Evolutionary conservation across 35 echinoderm and acorn worm species (phyloP).

Genomic region (Patiria miniata): DNA sequence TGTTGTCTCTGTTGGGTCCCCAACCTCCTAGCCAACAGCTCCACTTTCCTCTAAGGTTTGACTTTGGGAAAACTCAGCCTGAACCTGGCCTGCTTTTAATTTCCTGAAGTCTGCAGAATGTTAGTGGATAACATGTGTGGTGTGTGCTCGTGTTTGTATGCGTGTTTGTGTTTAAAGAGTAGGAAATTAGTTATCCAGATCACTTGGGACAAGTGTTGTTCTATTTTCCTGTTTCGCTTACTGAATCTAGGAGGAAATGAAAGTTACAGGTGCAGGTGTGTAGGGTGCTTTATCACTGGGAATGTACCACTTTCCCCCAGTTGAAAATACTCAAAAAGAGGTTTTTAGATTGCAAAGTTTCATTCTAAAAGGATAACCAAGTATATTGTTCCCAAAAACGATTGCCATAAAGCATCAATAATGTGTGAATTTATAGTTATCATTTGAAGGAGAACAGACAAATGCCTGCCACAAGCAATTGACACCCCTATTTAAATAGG

Average conservation of each 20-base stretch:
- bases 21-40: not conserved
- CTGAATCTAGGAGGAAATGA: constrained; percentile 16
- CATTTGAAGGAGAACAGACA: too few relatives aligned
- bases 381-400: too few relatives aligned
- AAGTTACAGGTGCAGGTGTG: constrained; percentile 17
- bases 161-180: constrained; percentile 22
- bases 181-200: constrained; percentile 31
- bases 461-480: not conserved
- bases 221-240: constrained; percentile 14
- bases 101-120: constrained; percentile 30
- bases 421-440: too few relatives aligned
- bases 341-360: not conserved
- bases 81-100: constrained; percentile 14
- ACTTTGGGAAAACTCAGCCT: not conserved
- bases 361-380: too few relatives aligned
- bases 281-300: constrained; percentile 17
- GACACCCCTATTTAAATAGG: constrained; percentile 23
- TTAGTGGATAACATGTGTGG: constrained; percentile 25
- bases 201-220: constrained; percentile 22
- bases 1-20: too few relatives aligned
- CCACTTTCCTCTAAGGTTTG: constrained; percentile 8
- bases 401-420: too few relatives aligned
- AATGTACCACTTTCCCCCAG: not conserved
- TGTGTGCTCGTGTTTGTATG: not conserved
- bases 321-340: not conserved